Evolutionary conservation across 2,113 vertebrate species (phyloP), one percentile per base, ranked within the genome.

Genomic region (Desmodus rotundus): DNA sequence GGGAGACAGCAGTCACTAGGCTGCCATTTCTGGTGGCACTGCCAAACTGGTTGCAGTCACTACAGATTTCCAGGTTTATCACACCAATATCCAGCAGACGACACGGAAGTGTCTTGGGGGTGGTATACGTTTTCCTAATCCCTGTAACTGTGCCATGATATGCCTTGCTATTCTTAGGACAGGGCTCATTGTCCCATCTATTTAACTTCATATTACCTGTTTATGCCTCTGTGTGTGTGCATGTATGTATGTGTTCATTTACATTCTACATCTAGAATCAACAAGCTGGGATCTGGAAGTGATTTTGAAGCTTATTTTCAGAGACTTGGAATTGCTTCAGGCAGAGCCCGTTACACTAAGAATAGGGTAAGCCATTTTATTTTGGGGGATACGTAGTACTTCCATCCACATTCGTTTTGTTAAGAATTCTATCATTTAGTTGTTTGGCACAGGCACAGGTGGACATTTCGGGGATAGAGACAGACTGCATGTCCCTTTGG

Each of bases 301-400:
- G 99, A 99, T 98, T 99, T 99, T 96, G 99, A 99, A 97, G 99
- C 99, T 58, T 99, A 98, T 95, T 99, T 99, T 88, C 99, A 99
- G 97, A 98, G 99, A 72, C 98, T 99, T 97, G 99, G 99, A 93
- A 99, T 99, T 94, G 98, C 99, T 52, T 98, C 99, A 20, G 99
- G 98, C 43, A 98, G 99, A 98, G 99, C 98, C 15, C 99, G 99
- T 96, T 99, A 99, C 94, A 99, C 99, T 54, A 99, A 99, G 97
- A 99, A 99, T 15, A 98, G 95, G 98, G 99, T 99, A 97, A 98
- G 98, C 63, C 5, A 52, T 78, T 78, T 87, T 76, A 56, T 47
- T 36, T 5, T 82, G 85, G 72, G 85, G 14, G 56, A 61, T 65
- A 74, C 10, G 12, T 0, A 74, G 15, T 52, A 24, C 50, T 84